Conservation (phyloP, 2,113 vertebrate species). For the Dasyurus viverrinus region DNA sequence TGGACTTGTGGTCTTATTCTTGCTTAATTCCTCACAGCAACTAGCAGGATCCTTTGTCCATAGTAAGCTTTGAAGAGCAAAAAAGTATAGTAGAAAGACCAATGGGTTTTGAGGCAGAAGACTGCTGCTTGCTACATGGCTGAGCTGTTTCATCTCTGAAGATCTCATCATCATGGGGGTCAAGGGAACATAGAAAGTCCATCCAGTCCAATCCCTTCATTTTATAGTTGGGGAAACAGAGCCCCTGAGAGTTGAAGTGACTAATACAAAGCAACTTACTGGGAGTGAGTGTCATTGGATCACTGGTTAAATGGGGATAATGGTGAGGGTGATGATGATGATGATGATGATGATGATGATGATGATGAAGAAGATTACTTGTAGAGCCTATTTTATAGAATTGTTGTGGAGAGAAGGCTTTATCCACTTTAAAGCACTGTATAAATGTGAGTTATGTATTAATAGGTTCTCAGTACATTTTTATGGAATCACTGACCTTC, state of each 20-base stretch:
- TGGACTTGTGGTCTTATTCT: no score
- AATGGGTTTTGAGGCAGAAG: neutral
- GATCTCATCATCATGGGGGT: neutral
- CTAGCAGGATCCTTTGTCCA: no score
- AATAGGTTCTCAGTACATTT: neutral
- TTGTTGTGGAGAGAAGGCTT: neutral
- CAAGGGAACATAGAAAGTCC: neutral
- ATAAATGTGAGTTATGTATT: neutral
- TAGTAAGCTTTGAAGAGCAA: neutral
- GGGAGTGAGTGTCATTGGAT: neutral
- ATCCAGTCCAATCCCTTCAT: neutral
- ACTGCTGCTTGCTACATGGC: neutral
- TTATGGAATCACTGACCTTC: neutral
- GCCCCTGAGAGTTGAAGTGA: neutral
- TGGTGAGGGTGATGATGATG: neutral
- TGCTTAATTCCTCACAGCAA: no score
- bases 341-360: neutral
- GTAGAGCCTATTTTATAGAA: neutral
- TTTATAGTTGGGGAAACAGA: neutral
- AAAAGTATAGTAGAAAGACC: neutral
- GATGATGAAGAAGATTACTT: neutral
- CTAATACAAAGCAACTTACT: neutral
- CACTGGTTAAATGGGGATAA: neutral
- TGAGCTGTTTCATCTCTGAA: neutral
- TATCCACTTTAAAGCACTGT: neutral